phyloP scores from a whole-genome alignment of 2,113 vertebrate genomes.

The Chroicocephalus ridibundus region DNA sequence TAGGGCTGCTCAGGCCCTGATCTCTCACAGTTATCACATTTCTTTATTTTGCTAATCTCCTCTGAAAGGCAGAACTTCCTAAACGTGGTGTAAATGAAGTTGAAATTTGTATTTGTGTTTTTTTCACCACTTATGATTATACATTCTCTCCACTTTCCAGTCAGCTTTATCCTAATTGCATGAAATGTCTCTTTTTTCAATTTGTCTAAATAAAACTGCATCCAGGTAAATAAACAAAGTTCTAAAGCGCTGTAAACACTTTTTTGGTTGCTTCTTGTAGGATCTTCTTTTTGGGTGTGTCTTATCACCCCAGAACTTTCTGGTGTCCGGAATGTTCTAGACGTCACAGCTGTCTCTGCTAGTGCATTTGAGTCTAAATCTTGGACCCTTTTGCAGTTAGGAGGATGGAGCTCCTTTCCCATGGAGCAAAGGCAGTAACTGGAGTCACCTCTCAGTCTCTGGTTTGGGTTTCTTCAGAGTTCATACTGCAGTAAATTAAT shows the following conservation, averaged over 20 bases:
- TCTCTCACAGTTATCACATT: not conserved
- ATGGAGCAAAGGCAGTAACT: not conserved
- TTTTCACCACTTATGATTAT: not conserved
- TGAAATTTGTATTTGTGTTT: not conserved
- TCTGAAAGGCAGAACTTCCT: not conserved
- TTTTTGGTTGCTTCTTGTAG: not conserved
- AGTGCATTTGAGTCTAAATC: not conserved
- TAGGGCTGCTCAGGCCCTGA: not conserved
- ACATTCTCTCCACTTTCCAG: not conserved
- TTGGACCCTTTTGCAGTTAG: not conserved
- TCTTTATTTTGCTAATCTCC: not conserved
- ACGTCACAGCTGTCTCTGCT: not conserved
- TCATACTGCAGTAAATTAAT: not conserved
- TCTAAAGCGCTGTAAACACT: not conserved
- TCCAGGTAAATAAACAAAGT: not conserved
- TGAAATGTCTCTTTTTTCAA: not conserved
- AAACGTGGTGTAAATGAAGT: not conserved
- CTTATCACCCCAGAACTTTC: conserved; percentile 10
- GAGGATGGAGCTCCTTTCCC: not conserved
- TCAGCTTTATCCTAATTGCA: not conserved
- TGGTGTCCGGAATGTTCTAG: not conserved
- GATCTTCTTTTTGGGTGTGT: not conserved
- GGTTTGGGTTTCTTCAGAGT: not conserved
- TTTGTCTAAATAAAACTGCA: not conserved
- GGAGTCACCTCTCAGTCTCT: not conserved